Conservation (phyloP, 2,888 invertebrate genomes). For the Invenusta paracnida region DNA sequence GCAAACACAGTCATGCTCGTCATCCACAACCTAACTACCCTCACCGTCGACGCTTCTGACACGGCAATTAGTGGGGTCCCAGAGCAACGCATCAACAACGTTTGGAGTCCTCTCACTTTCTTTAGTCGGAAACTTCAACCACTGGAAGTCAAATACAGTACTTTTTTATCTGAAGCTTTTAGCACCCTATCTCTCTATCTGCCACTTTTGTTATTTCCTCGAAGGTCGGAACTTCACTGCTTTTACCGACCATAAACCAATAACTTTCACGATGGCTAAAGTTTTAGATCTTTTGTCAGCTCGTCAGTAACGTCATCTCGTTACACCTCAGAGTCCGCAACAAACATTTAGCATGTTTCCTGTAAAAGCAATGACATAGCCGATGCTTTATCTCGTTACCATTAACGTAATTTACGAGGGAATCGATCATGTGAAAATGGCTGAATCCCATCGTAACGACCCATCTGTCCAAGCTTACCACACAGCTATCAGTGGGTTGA, state of each 20-base stretch:
- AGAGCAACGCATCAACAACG: not conserved
- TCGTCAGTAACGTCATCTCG: conserved; percentile 53
- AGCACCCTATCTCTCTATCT: conserved; percentile 7
- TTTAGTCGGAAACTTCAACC: conserved; percentile 38
- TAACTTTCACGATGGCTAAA: conserved; percentile 55
- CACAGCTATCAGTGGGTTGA: conserved; percentile 26
- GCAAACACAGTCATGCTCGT: not conserved
- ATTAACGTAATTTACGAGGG: not conserved
- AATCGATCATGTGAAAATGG: conserved; percentile 32
- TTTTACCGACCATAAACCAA: conserved; percentile 49
- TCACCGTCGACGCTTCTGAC: conserved; percentile 30
- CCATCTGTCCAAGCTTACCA: conserved; percentile 27
- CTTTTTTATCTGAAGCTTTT: conserved; percentile 12
- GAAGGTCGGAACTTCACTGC: conserved; percentile 55
- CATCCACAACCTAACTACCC: not conserved
- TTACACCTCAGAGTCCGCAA: conserved; percentile 58
- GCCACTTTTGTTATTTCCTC: conserved; percentile 45
- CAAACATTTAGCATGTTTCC: conserved; percentile 53
- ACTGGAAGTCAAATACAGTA: not conserved
- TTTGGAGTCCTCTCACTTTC: conserved; percentile 45
- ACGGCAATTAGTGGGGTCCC: conserved; percentile 5
- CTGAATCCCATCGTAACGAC: not conserved
- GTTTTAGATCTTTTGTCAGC: no score
- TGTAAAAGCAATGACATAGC: conserved; percentile 29
- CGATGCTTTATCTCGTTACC: conserved; percentile 30